Conservation (phyloP, 2,888 invertebrate species). For the Nomada ruficornis region DNA sequence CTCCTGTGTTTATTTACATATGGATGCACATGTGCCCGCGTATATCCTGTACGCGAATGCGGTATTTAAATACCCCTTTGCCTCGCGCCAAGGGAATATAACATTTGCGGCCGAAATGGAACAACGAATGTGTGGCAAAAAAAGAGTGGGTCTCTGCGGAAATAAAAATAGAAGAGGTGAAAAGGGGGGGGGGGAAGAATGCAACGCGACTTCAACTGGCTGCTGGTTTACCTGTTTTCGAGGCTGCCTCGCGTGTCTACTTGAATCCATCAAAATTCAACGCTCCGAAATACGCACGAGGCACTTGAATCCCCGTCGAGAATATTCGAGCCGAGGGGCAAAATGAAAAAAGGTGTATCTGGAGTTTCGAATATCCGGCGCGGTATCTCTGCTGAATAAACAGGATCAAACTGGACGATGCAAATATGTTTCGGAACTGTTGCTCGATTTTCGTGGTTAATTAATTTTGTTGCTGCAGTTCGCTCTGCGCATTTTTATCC, state of each 20-base stretch:
- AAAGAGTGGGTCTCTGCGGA: background rate
- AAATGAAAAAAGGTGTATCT: background rate
- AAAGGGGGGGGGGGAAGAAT: background rate
- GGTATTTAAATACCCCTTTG: constrained; percentile 44
- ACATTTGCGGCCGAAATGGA: constrained; percentile 41
- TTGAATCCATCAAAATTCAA: constrained; percentile 12
- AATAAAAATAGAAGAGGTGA: background rate
- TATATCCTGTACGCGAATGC: background rate
- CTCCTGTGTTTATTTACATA: constrained; percentile 46
- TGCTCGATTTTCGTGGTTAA: too few species aligned
- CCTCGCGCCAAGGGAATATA: constrained; percentile 11
- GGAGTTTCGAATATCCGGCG: background rate
- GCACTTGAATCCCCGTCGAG: constrained; percentile 11
- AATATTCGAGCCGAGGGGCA: background rate
- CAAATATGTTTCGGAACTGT: background rate
- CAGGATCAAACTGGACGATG: background rate
- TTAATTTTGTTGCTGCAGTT: too few species aligned
- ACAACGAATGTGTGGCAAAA: constrained; percentile 4
- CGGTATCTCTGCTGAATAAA: background rate
- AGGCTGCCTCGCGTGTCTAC: background rate
- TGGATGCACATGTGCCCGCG: background rate
- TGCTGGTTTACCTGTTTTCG: background rate
- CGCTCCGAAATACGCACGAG: constrained; percentile 13
- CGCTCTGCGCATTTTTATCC: too few species aligned
- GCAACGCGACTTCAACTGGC: background rate